Evolutionary conservation across 2,888 invertebrate genomes (phyloP).

Genomic region (Malachius bipustulatus): DNA sequence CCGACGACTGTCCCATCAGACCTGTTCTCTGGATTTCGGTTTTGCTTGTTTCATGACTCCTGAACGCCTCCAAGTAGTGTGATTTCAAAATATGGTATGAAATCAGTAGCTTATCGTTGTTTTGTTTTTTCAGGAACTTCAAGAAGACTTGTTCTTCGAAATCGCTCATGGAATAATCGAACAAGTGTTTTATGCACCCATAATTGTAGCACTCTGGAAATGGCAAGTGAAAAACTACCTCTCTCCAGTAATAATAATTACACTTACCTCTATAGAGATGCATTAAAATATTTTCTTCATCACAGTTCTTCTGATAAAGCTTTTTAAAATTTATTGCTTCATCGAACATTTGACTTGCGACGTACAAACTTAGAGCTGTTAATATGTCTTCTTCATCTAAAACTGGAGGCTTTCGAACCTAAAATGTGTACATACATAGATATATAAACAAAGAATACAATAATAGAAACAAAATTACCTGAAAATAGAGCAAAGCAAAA

Average conservation of each 20-base stretch:
- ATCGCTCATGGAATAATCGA: conserved; percentile 49
- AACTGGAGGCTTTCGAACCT: conserved; percentile 35
- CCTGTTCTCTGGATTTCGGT: conserved; percentile 24
- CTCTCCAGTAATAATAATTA: no score
- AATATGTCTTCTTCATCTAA: conserved; percentile 37
- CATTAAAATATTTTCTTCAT: conserved; percentile 40
- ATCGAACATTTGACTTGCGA: conserved; percentile 50
- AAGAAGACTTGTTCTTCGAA: conserved; percentile 58
- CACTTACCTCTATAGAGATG: conserved; percentile 50
- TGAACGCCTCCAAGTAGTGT: conserved; percentile 46
- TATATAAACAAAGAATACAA: no score
- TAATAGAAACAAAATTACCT: conserved; percentile 35
- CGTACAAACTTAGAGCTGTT: conserved; percentile 47
- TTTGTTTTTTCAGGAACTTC: conserved; percentile 31
- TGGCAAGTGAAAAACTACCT: no score
- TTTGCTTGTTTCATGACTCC: conserved; percentile 35
- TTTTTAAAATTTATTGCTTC: conserved; percentile 55
- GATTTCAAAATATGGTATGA: conserved; percentile 56
- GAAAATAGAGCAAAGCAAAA: conserved; percentile 58
- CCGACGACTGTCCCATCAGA: conserved; percentile 25
- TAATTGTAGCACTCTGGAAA: conserved; percentile 44
- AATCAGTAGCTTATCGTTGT: background rate
- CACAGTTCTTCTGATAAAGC: conserved; percentile 40
- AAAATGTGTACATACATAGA: conserved; percentile 20
- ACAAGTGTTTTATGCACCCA: conserved; percentile 44